Base-by-base conservation (phyloP, 1,140 invertebrate species). In the Kradibia gibbosae region DNA sequence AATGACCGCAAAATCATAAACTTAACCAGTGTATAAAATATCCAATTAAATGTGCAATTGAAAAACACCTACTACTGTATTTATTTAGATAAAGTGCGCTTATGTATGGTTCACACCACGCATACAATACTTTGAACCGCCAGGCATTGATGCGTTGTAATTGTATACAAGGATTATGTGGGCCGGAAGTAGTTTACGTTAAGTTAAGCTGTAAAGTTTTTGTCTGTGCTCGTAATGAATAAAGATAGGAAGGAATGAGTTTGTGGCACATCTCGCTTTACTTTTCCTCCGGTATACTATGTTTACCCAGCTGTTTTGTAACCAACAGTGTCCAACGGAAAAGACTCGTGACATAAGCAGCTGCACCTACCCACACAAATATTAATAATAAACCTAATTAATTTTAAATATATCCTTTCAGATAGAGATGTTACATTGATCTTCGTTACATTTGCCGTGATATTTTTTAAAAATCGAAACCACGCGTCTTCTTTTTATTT, bases 141-240 rank as follows among this genome's bases (percentile, higher is more conserved):
- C 25, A 22, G 7, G 34, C n/a, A 31, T 57, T 1, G 39, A 57
- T 62, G 53, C 39, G 73, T 62, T 31, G 36, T 73, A 42, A 7
- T 31, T 34, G 25, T 79, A 79, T 45, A 39, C 4, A 53, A 5
- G 15, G 1, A 48, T 80, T 48, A 28, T 48, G 36, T 48, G 20
- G 45, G 53, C 25, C 34, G 67, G 39, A 80, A 80, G 53, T 48
- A 45, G 36, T 57, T 53, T 42, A n/a, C 65, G 28, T 17, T 25
- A 78, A 57, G 15, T 55, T 78, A 50, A 71, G 65, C 50, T 55
- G 4, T 72, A 48, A 72, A 48, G 53, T 60, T 80, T 80, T 80
- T 57, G 0, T 57, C 17, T 50, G 0, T 15, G 45, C 34, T 20
- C 1, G 15, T 60, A 60, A 73, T 53, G 71, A 80, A 60, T 57